Evolutionary conservation across 2,113 vertebrate species (phyloP).

Genomic region (Corythaeola cristata): DNA sequence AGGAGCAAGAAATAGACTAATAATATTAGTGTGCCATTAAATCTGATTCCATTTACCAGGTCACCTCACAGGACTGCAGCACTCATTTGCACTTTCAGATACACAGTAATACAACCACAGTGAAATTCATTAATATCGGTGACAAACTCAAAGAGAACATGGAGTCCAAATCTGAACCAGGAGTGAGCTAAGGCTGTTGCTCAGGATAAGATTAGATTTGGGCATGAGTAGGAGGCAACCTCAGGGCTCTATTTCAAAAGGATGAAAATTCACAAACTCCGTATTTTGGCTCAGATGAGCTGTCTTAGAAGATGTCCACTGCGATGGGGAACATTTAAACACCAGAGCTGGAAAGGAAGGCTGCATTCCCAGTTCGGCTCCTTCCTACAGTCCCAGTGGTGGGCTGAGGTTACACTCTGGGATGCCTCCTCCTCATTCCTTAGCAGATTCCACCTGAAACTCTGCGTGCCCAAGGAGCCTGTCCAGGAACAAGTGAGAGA

Average conservation of each 20-base stretch:
- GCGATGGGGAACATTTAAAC: not conserved
- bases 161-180: not conserved
- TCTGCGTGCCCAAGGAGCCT: not conserved
- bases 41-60: not conserved
- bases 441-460: not conserved
- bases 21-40: not conserved
- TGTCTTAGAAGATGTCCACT: not conserved
- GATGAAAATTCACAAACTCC: not conserved
- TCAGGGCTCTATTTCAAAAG: not conserved
- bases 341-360: not conserved
- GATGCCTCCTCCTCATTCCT: not conserved
- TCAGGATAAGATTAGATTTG: constrained; percentile 1
- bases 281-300: not conserved
- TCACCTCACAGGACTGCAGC: not conserved
- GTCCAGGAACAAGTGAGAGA: not conserved
- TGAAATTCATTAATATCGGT: not conserved
- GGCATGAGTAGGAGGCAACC: not conserved
- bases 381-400: not conserved
- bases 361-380: not conserved
- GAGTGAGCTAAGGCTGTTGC: not conserved
- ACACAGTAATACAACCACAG: not conserved
- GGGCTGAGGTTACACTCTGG: not conserved
- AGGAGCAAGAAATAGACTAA: not conserved
- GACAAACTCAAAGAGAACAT: not conserved
- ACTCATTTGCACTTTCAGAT: not conserved